A percentile compares a stretch with the other conserved stretches of the same genome.
Evolutionary conservation across 37 sponge, comb jelly and placozoan species (phyloP).

Genomic region (Halichondria panicea): DNA sequence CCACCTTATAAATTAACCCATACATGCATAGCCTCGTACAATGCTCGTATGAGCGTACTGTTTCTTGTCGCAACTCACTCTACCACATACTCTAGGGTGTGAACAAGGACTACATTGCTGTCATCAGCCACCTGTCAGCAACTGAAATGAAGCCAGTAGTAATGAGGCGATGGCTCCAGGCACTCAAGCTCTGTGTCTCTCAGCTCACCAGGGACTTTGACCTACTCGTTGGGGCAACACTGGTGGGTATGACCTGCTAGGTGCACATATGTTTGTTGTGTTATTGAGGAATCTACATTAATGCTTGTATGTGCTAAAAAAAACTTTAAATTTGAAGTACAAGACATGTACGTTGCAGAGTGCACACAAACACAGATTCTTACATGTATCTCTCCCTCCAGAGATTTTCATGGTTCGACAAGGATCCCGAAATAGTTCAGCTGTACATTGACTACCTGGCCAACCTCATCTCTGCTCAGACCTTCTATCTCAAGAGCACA

Average conservation of each 20-base stretch:
- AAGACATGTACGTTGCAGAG: too few relatives aligned
- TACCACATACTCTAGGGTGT: constrained; percentile 24
- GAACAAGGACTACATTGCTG: constrained; percentile 7
- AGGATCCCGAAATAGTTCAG: constrained; percentile 27
- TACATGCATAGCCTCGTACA: neutral
- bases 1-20: too few relatives aligned
- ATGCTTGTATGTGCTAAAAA: too few relatives aligned
- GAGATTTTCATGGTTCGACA: constrained; percentile 55
- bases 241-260: constrained; percentile 55
- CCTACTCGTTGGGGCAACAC: constrained; percentile 52
- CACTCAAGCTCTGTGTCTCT: constrained; percentile 53
- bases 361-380: too few relatives aligned
- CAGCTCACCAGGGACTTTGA: constrained; percentile 44
- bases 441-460: constrained; percentile 64
- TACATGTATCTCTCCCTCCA: too few relatives aligned
- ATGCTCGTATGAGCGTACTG: neutral
- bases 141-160: constrained; percentile 26
- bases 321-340: too few relatives aligned
- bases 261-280: too few relatives aligned
- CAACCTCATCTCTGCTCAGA: constrained; percentile 66
- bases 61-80: too few relatives aligned
- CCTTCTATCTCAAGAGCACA: constrained; percentile 54
- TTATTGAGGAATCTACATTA: too few relatives aligned
- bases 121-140: constrained; percentile 27
- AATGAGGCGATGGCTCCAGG: constrained; percentile 59